A percentile compares a stretch with the other conserved stretches of the same genome.
phyloP scores from a whole-genome alignment of 1,140 invertebrate species.

The Matsumurasca onukii region DNA sequence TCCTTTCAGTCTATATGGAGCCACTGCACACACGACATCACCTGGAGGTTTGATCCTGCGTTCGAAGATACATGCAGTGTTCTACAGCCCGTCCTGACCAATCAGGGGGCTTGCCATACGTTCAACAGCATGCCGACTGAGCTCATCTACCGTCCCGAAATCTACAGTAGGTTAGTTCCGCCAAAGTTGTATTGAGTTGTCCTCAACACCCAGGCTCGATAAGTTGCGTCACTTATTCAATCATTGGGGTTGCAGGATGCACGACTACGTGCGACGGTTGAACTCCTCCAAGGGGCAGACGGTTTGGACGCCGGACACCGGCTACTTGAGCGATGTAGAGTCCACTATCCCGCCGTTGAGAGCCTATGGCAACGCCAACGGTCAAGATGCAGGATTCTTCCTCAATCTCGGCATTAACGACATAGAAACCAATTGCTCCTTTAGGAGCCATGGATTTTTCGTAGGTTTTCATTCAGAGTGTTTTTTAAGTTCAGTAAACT shows the following conservation, averaged over 20 bases:
- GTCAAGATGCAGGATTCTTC: constrained; percentile 24
- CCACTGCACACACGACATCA: not conserved
- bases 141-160: not conserved
- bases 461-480: not conserved
- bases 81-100: constrained; percentile 36
- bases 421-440: constrained; percentile 23
- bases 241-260: not conserved
- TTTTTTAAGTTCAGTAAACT: not conserved
- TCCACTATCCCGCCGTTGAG: constrained; percentile 29
- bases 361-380: constrained; percentile 10
- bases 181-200: not conserved
- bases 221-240: not conserved
- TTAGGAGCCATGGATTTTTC: constrained; percentile 24
- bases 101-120: constrained; percentile 35
- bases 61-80: constrained; percentile 30
- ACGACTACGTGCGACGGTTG: not conserved
- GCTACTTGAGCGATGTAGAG: constrained; percentile 15
- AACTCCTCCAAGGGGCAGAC: not conserved
- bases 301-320: constrained; percentile 35
- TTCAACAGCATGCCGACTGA: constrained; percentile 35
- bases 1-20: too few species aligned
- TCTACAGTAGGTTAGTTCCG: not conserved
- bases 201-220: too few species aligned
- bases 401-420: constrained; percentile 29
- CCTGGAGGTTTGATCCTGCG: not conserved